Evolutionary conservation across 2,113 vertebrate genomes (phyloP), one percentile per base, ranked within the genome.

Genomic region (Lipotes vexillifer): DNA sequence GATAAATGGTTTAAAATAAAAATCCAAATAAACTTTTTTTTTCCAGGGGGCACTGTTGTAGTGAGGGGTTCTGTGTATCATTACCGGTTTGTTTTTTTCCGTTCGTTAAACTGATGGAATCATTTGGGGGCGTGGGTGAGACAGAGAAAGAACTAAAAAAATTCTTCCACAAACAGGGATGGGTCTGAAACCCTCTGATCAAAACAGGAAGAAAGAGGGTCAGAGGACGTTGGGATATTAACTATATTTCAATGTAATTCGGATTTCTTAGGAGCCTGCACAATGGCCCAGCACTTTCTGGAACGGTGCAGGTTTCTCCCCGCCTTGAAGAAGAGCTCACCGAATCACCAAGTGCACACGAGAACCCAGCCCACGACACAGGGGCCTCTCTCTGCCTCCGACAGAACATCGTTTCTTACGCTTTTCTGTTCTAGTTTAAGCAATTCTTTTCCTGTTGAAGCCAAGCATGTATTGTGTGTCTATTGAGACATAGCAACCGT

Each of bases 281-380:
- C 0, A 1, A 71, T 0, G 18, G 13, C 1, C 36, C 0, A 1
- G 7, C 3, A 21, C 9, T 27, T 59, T 89, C 66, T 5, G 18
- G 83, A 25, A 14, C 25, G 63, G 25, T 1, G 0, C 23, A 25
- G 5, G 6, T 25, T 7, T 61, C n/a, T 59, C 92, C 8, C 36
- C 6, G 4, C 15, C n/a, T 29, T 3, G 10, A 11, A 61, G 59
- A 46, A 31, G 57, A 29, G 27, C 27, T 15, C 15, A 20, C 36
- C 7, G 3, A 23, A 41, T 92, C 57, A 57, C 21, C 0, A 61
- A 18, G 25, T 23, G 23, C 6, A 3, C 15, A 3, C 0, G 9
- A 31, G n/a, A 12, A 55, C 8, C n/a, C 2, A 0, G 10, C 6
- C 25, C 21, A 2, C 1, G 33, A 27, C 33, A 3, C 0, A 9